phyloP scores from a whole-genome alignment of 2,797 vertebrate genomes.

The Cossypha niveicapilla region DNA sequence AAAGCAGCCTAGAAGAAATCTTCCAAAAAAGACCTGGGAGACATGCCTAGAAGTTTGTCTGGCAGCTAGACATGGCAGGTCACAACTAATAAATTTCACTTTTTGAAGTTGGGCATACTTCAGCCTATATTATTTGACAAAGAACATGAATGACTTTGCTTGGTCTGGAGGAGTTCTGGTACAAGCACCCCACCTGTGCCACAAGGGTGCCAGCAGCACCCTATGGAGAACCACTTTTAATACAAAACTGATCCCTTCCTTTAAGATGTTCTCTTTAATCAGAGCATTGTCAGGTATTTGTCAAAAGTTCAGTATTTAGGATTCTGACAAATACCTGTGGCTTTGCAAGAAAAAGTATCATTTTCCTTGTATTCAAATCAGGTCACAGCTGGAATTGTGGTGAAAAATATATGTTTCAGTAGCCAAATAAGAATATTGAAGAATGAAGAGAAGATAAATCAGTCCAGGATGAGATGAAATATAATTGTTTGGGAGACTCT shows the following conservation, averaged over 20 bases:
- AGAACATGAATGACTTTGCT: neutral
- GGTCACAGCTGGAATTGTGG: neutral
- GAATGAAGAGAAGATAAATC: neutral
- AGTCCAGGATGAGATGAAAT: slow-evolving; percentile 5
- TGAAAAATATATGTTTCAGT: neutral
- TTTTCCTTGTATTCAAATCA: neutral
- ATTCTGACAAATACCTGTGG: neutral
- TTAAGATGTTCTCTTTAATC: neutral
- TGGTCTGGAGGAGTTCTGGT: neutral
- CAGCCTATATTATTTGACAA: neutral
- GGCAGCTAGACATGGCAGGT: neutral
- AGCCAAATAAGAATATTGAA: slow-evolving; percentile 26
- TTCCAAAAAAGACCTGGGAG: slow-evolving; percentile 1
- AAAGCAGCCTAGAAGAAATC: neutral
- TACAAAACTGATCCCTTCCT: neutral
- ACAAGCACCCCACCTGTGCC: neutral
- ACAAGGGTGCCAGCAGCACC: neutral
- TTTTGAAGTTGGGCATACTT: neutral
- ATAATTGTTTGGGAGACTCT: neutral
- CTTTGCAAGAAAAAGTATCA: neutral
- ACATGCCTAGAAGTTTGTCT: neutral
- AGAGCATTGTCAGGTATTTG: neutral
- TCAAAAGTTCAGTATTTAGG: neutral
- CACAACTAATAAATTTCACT: slow-evolving; percentile 50
- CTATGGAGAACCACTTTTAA: neutral